A percentile compares a stretch with the other conserved stretches of the same genome.
Evolutionary conservation across 64 coral and sea anemone species (phyloP).

Genomic region (Pocillopora verrucosa): DNA sequence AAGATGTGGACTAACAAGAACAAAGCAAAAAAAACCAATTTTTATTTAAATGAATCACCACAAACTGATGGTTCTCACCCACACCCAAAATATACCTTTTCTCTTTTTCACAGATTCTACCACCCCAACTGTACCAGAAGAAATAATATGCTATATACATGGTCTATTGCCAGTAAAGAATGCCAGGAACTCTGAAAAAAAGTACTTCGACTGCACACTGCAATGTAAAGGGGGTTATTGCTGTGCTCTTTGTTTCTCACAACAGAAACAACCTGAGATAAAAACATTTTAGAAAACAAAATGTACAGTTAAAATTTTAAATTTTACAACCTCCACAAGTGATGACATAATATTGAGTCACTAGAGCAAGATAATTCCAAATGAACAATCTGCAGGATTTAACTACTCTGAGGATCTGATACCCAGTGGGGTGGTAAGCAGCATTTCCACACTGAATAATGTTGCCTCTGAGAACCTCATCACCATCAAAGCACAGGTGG

Average conservation of each 20-base stretch:
- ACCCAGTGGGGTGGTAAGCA: too few species aligned
- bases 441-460: too few species aligned
- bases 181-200: conserved; percentile 42
- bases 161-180: conserved; percentile 62
- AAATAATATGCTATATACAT: conserved; percentile 50
- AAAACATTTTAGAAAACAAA: conserved; percentile 51
- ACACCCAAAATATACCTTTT: not conserved
- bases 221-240: conserved; percentile 43
- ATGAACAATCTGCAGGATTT: too few species aligned
- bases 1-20: conserved; percentile 3
- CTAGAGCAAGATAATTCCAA: conserved; percentile 23
- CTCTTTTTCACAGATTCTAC: not conserved
- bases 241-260: conserved; percentile 53
- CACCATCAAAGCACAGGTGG: too few species aligned
- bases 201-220: conserved; percentile 55
- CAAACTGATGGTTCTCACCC: not conserved
- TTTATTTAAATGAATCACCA: not conserved
- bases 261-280: conserved; percentile 49
- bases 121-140: conserved; percentile 22
- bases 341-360: conserved; percentile 65
- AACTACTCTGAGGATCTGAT: too few species aligned
- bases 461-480: too few species aligned
- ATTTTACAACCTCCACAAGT: conserved; percentile 43
- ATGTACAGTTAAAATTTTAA: conserved; percentile 50
- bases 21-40: not conserved